Evolutionary conservation across 2,888 invertebrate genomes (phyloP), one percentile per base, ranked within the genome.

Genomic region (Itoplectis maculator): DNA sequence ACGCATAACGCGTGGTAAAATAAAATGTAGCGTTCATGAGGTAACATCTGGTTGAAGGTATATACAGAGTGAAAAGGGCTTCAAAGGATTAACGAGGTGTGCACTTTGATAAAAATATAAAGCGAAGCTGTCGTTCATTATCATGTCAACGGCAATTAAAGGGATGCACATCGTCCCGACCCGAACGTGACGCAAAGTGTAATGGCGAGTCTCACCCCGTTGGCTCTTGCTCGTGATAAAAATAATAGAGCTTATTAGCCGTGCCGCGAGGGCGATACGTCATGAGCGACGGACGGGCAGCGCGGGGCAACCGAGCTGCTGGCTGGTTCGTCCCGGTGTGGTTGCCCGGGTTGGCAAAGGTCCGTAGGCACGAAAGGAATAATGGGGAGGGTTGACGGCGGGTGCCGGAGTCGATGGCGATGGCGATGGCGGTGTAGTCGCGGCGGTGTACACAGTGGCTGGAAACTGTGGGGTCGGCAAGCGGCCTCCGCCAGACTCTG

Each of bases 181-280:
- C 15, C 29, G 73, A 49, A 73, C 59, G 66, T 73, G 66, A 15
- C 42, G 11, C 59, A 35, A 54, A 65, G 61, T 72, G 45, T 15
- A 72, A 40, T 68, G 37, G 68, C 37, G 69, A 20, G 61, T 84
- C 68, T 83, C 81, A 13, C 15, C 65, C 74, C 15, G 29, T 51
- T 47, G 56, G 54, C 76, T 69, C 40, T 61, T 18, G 40, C 70
- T 66, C 81, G 86, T 87, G 89, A 87, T 88, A 88, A 90, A 89
- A 90, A 90, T 89, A 89, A 90, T 88, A 85, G 83, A 86, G 87
- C 89, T 91, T 89, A 89, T 90, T 90, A 90, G 87, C 84, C 86
- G 37, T 7, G 56, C 47, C 70, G 81, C 42, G 42, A 81, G 87
- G 81, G 15, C 23, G 40, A 47, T 61, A 47, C 68, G 66, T 51